Base-by-base conservation (phyloP, 1,140 invertebrate genomes). In the Bombus soroeensis region DNA sequence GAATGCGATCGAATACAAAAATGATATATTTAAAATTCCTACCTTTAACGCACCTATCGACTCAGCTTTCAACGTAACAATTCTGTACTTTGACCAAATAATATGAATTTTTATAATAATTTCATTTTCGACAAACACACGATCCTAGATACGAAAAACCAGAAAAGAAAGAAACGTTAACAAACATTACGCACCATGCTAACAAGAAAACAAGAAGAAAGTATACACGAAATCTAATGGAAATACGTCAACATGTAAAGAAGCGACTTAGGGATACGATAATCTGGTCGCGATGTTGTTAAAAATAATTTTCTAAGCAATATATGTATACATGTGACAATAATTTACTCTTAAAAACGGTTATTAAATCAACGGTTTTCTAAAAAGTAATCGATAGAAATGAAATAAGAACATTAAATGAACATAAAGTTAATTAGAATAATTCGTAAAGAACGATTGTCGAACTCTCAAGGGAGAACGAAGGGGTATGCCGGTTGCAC, bases 321-420 rank as follows among this genome's bases (percentile, higher is more conserved):
- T 68, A 77, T 74, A 74, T 66, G 64, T 34, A 66, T 53, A 76
- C 81, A 39, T 15, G 75, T 39, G 81, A 83, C 81, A 83, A 83
- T 83, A 83, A 83, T 83, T 77, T 83, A 83, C 71, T 70, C 34
- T 57, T 83, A 77, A 83, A 34, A 43, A 39, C 64, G 9, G 34
- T 76, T 77, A 83, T 71, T 74, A 82, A 59, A 53, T 41, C 47
- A 25, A 62, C 39, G 22, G 22, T 41, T 59, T 66, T 76, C 34
- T 75, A 68, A 37, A 68, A 41, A 3, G 1, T 39, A 39, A 70
- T 25, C 22, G 25, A 41, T 37, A 39, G 37, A 25, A 28, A 71
- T 0, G 25, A 57, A 53, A 64, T 28, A 32, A 66, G 43, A 3
- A 8, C 15, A 2, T 18, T 28, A 53, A 22, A 53, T 0, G 47